Base-by-base conservation (phyloP, 2,113 vertebrate species). In the Rhombomys opimus region DNA sequence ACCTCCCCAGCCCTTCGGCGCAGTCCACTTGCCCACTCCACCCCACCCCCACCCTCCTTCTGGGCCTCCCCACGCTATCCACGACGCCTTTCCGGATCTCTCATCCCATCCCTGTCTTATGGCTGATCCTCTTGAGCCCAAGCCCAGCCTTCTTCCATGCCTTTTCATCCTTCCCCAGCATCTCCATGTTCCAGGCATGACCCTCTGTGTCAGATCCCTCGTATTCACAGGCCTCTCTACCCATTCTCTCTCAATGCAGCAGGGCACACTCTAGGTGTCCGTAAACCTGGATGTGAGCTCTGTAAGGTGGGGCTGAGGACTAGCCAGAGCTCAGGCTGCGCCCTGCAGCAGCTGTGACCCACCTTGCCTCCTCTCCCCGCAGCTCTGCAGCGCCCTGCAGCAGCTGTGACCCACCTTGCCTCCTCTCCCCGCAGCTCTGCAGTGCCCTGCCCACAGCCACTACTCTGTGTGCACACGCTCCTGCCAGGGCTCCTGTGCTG, bases 371-470 rank as follows among this genome's bases (percentile, higher is more conserved):
- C 41, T 41, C 41, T 41, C 41, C 41, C 41, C 41, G 41, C 41
- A 41, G 41, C n/a, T n/a, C n/a, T n/a, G 9, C 11, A n/a, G 88
- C 86, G 13, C 50, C 89, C 54, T 61, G 50, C 22, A n/a, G 52
- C 4, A 1, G 27, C 17, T 46, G 11, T 46, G 5, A 38, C 30
- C 46, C n/a, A 22, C 68, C 68, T 46, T 63, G 52, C 61, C 30
- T 52, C 76, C 54, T 97, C 61, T 91, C 76, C 32, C 76, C 2
- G 6, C 72, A 73, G 72, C 72, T 75, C 20, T 38, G 8, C n/a
- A 23, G 77, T 98, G 98, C 87, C 98, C 97, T 0, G 77, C 63
- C 54, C 97, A 98, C 95, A 98, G 98, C 95, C 98, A 98, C 97
- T 98, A 98, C 91, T 97, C 97, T 11, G 5, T 94, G 50, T 99